phyloP scores from a whole-genome alignment of 1,140 invertebrate species.

The Papilio machaon region DNA sequence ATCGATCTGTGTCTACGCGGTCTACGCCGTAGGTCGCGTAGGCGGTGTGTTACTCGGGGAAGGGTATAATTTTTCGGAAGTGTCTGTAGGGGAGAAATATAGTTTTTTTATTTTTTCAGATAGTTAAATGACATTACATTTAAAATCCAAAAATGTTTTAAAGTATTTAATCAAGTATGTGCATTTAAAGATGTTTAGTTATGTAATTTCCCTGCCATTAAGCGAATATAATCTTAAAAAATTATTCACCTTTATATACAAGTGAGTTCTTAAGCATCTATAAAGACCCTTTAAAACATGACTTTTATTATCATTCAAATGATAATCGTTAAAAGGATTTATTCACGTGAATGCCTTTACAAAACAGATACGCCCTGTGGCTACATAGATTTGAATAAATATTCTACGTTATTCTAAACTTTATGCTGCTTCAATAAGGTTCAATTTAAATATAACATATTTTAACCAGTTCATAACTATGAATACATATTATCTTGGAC shows the following conservation, averaged over 20 bases:
- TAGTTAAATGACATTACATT: neutral
- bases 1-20: constrained; percentile 78
- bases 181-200: neutral
- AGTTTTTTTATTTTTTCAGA: neutral
- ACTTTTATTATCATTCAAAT: constrained; percentile 79
- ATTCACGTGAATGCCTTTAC: constrained; percentile 78
- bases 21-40: constrained; percentile 67
- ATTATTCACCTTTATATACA: neutral
- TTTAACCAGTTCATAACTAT: constrained; percentile 43
- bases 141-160: neutral
- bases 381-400: constrained; percentile 53
- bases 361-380: constrained; percentile 80
- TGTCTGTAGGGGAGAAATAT: neutral
- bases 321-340: constrained; percentile 80
- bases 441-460: constrained; percentile 33
- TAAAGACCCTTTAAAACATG: constrained; percentile 62
- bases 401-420: constrained; percentile 37
- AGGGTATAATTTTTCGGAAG: constrained; percentile 34
- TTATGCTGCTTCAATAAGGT: constrained; percentile 46
- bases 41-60: constrained; percentile 43
- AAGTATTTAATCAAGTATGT: neutral
- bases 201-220: constrained; percentile 24
- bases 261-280: constrained; percentile 49
- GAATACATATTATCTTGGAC: constrained; percentile 60
- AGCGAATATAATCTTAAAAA: neutral